Percentiles rank a stretch among this genome's conserved stretches.
These are phyloP conservation scores for Eurystomus gularis DNA, from an alignment of 2,113 vertebrate species.

Conservation along the genomic window DNA sequence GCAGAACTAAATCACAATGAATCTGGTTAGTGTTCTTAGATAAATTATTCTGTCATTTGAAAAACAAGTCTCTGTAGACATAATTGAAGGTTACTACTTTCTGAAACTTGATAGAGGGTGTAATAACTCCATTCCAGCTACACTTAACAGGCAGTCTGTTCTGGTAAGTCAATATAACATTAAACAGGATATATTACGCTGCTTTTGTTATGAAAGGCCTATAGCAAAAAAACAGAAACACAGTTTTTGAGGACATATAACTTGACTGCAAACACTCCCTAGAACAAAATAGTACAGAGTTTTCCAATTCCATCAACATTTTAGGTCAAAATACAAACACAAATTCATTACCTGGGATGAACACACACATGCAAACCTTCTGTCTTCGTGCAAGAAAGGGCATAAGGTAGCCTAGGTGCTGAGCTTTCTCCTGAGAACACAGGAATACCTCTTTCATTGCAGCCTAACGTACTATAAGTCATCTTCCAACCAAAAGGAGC, in stretches of 20 bases:
- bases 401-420: neutral
- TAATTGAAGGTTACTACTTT: conserved; percentile 76
- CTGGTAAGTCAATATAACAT: conserved; percentile 55
- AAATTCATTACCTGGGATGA: neutral
- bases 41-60: conserved; percentile 77
- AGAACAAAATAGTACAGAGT: neutral
- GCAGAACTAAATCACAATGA: conserved; percentile 48
- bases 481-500: neutral
- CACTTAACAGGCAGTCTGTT: conserved; percentile 27
- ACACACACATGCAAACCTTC: fast-evolving
- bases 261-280: neutral
- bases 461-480: fast-evolving
- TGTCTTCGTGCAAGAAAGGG: neutral
- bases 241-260: neutral
- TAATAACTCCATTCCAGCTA: conserved; percentile 61
- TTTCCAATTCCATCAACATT: neutral
- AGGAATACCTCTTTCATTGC: fast-evolving
- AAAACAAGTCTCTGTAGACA: conserved; percentile 70
- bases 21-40: conserved; percentile 73
- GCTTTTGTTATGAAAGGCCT: conserved; percentile 61
- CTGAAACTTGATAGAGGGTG: conserved; percentile 70
- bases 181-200: conserved; percentile 49
- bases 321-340: neutral
- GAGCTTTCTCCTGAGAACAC: neutral
- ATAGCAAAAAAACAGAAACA: neutral